Base-by-base conservation (phyloP, 2,888 invertebrate genomes). In the Doris montereyensis region DNA sequence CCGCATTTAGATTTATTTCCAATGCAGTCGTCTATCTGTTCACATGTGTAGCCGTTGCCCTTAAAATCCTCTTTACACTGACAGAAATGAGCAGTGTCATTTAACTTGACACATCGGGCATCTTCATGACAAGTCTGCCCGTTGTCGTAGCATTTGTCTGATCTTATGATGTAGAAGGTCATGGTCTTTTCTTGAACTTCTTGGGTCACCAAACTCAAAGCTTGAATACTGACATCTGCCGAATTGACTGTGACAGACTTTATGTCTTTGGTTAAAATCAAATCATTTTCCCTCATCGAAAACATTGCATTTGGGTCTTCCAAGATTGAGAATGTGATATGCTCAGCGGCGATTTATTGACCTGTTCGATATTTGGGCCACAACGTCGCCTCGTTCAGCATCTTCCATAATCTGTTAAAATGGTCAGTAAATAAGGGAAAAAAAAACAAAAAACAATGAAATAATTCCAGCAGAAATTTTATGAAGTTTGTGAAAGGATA, bases 61-160 rank as follows among this genome's bases (percentile, higher is more conserved):
- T 68, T 65, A 75, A 83, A 86, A 32, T 85, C 86, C 8, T 67
- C 30, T 58, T 83, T 82, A 74, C 87, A 87, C 67, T 82, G 77
- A 78, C 87, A 87, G 1, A 62, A 52, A 68, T 82, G 78, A 32
- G 34, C 65, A 5, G 82, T 77, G 13, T 78, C 80, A 74, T 81
- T 82, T 10, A 78, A 24, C 13, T 72, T 62, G 13, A 82, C 79
- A 80, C 86, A 87, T 60, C 76, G 81, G 26, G 85, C 85, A 79
- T 83, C 79, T 17, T 80, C 83, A 70, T 81, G 72, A 78, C 87
- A 87, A 17, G 79, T 76, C 52, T 71, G 62, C 2, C 81, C 82
- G 78, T 83, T 41, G 32, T 17, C 30, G 35, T 80, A 75, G 57
- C 82, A 83, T 17, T 78, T 78, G 62, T 81, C 78, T 17, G 83